Evolutionary conservation across 2,113 vertebrate genomes (phyloP), one percentile per base, ranked within the genome.

Genomic region (Promerops cafer): DNA sequence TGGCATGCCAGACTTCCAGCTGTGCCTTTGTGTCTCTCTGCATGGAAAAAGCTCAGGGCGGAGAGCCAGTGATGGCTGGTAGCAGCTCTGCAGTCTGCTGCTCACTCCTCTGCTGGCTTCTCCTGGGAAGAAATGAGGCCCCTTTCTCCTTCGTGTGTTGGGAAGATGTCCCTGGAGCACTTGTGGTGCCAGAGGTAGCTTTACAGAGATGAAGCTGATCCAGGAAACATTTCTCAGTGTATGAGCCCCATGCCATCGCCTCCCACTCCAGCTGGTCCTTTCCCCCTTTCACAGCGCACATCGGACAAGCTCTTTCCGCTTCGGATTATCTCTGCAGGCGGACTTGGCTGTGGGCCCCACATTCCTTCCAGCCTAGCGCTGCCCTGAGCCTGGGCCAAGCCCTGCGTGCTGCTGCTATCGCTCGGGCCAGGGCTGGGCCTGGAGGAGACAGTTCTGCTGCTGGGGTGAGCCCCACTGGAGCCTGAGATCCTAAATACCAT

Each of bases 231-330:
- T 45, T 52, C 4, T 0, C 19, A 31, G 42, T 5, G 14, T n/a
- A 3, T 2, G 19, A 76, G 65, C 40, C 52, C 42, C 27, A 26
- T 4, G 0, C 57, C n/a, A 11, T 47, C 0, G 1, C 37, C 59
- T 72, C 39, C 40, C 0, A 3, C 80, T 59, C 27, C 75, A 81
- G 75, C 64, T 8, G 0, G 2, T 42, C 59, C 63, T 61, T 74
- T 31, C 56, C 72, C 53, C 7, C 21, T 56, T 65, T 75, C 15
- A 0, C 75, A 22, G 90, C 6, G 0, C 44, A 44, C 39, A 35
- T 64, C 31, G 44, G 47, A 94, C 64, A 11, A 87, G 63, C 85
- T 95, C 87, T 47, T 97, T 97, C 96, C 87, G 87, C 71, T 92
- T 74, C 0, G 4, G 91, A 96, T 95, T 90, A 90, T 92, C 92